A percentile compares a stretch with the other conserved stretches of the same genome.
phyloP scores from a whole-genome alignment of 2,113 vertebrate genomes.

The Aspidoscelis tigris region DNA sequence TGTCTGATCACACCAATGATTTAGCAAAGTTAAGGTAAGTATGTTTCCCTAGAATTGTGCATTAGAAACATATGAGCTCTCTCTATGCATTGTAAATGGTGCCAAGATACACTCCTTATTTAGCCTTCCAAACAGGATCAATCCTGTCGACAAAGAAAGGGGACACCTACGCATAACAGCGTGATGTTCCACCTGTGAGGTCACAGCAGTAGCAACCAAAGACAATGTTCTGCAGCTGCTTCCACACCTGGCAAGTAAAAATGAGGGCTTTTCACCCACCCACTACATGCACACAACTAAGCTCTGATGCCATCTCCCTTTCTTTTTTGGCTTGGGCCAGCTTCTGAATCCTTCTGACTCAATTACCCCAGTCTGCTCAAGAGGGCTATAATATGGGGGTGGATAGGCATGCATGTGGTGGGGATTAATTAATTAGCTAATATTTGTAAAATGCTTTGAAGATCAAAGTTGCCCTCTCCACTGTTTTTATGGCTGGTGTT shows the following conservation, averaged over 20 bases:
- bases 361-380: slow-evolving; percentile 59
- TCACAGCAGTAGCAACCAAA: slow-evolving; percentile 18
- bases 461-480: slow-evolving; percentile 57
- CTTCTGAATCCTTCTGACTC: slow-evolving; percentile 54
- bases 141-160: too few relatives aligned
- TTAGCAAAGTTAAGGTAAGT: too few relatives aligned
- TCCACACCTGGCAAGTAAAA: slow-evolving; percentile 46
- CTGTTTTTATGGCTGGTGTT: slow-evolving; percentile 67
- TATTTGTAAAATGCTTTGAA: slow-evolving; percentile 60
- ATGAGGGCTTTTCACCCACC: slow-evolving; percentile 61
- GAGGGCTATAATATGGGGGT: slow-evolving; percentile 39
- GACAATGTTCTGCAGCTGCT: slow-evolving; percentile 40
- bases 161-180: neutral
- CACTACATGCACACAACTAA: slow-evolving; percentile 17
- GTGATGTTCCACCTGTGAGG: neutral
- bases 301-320: slow-evolving; percentile 43
- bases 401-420: slow-evolving; percentile 41
- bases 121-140: too few relatives aligned
- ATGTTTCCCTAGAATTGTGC: too few relatives aligned
- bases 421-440: slow-evolving; percentile 65
- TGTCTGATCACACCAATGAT: too few relatives aligned
- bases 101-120: too few relatives aligned
- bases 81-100: too few relatives aligned
- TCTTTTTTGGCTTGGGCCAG: slow-evolving; percentile 33
- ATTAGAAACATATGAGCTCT: too few relatives aligned